Percentiles rank a stretch among this genome's conserved stretches.
Conservation (phyloP, 2,888 invertebrate genomes). For the Scelioninae gen. 2 region DNA sequence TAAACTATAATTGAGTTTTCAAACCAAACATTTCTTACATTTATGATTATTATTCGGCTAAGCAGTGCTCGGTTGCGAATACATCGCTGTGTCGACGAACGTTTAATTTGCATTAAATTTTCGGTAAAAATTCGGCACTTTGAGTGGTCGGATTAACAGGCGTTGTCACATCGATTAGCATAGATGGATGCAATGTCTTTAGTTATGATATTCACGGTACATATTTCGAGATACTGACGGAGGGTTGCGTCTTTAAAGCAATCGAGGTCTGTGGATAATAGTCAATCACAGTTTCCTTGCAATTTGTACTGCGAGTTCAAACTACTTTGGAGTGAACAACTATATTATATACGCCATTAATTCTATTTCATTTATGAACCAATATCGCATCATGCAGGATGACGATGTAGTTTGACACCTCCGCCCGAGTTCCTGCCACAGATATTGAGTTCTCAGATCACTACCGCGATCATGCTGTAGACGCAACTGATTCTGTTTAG, state of each 20-base stretch:
- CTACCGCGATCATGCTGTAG: too few relatives aligned
- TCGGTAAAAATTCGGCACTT: too few relatives aligned
- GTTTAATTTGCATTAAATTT: too few relatives aligned
- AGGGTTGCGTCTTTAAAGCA: not conserved
- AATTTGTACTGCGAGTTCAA: conserved; percentile 17
- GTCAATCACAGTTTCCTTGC: conserved; percentile 2
- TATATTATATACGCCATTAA: conserved; percentile 10
- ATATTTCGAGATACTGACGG: too few relatives aligned
- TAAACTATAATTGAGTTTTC: too few relatives aligned
- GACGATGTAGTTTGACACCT: conserved; percentile 33
- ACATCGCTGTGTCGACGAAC: too few relatives aligned
- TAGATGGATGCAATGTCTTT: too few relatives aligned
- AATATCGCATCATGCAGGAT: conserved; percentile 16
- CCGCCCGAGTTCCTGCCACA: conserved; percentile 8
- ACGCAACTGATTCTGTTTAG: conserved; percentile 11
- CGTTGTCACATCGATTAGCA: too few relatives aligned
- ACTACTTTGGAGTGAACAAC: conserved; percentile 6
- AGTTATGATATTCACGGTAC: too few relatives aligned
- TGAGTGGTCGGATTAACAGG: too few relatives aligned
- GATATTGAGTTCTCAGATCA: conserved; percentile 1
- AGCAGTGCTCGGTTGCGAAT: not conserved
- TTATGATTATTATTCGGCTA: too few relatives aligned
- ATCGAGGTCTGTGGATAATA: conserved; percentile 1
- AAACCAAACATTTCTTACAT: too few relatives aligned
- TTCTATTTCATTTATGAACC: conserved; percentile 16